Percentiles rank a stretch among this genome's conserved stretches.
phyloP scores from a whole-genome alignment of 2,797 vertebrate species.

The Rhynchonycteris naso region DNA sequence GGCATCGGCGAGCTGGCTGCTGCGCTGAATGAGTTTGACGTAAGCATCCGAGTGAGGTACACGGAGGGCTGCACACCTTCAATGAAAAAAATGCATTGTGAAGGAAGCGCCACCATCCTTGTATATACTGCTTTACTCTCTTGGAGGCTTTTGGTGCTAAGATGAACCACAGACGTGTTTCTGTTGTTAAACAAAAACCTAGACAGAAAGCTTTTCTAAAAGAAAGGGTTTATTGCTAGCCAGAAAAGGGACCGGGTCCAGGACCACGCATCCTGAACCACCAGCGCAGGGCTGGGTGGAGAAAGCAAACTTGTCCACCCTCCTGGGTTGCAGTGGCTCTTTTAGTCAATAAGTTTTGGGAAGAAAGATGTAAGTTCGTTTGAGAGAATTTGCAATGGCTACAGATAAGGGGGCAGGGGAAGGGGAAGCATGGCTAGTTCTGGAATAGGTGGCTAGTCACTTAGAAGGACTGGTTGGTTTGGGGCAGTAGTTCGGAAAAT shows the following conservation, averaged over 20 bases:
- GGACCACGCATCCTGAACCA: neutral
- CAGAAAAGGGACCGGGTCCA: neutral
- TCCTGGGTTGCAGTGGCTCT: neutral
- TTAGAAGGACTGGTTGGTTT: neutral
- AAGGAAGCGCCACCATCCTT: too few relatives aligned
- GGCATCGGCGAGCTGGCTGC: slow-evolving; percentile 98
- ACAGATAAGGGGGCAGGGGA: neutral
- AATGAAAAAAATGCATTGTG: neutral
- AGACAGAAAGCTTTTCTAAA: neutral
- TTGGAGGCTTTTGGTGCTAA: neutral
- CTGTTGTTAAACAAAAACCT: neutral
- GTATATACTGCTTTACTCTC: neutral
- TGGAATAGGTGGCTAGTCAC: neutral
- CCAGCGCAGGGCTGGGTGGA: too few relatives aligned
- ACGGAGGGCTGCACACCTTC: neutral
- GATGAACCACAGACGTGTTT: neutral
- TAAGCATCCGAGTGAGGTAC: slow-evolving; percentile 85
- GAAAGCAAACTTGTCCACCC: neutral
- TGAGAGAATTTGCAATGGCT: neutral
- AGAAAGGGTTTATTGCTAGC: neutral
- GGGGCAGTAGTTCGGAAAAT: neutral
- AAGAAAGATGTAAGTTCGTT: neutral
- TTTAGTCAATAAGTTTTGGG: neutral
- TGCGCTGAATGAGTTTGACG: slow-evolving; percentile 98
- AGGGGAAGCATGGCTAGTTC: neutral